Conservation (phyloP, 30 jellyfish, hydroid and myxozoan species). For the Sanderia malayensis region DNA sequence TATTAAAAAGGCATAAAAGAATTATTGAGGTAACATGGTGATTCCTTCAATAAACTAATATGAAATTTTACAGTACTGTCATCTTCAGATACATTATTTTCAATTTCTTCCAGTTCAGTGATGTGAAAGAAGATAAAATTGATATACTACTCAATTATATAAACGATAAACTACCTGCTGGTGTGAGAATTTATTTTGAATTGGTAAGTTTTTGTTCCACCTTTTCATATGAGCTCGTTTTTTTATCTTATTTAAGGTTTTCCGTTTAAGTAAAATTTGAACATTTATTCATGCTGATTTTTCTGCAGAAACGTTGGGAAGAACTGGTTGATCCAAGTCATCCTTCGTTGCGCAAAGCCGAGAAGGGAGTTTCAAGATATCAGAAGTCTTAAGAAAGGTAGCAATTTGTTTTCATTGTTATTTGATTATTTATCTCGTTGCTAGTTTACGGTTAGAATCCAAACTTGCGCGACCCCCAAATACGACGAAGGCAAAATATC, state of each 20-base stretch:
- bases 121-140: conserved; percentile 70
- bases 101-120: conserved; percentile 38
- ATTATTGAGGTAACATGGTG: conserved; percentile 62
- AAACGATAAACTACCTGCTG: conserved; percentile 75
- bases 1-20: conserved; percentile 70
- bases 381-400: conserved; percentile 27
- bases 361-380: conserved; percentile 46
- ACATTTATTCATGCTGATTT: neutral
- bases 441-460: too few relatives aligned
- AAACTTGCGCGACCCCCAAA: too few relatives aligned
- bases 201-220: too few relatives aligned
- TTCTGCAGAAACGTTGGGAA: conserved; percentile 87
- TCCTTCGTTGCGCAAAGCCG: conserved; percentile 59
- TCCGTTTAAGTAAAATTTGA: too few relatives aligned
- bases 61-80: too few relatives aligned
- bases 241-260: too few relatives aligned
- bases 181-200: conserved; percentile 65
- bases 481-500: too few relatives aligned
- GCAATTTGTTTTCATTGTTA: neutral
- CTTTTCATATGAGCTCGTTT: too few relatives aligned
- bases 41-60: too few relatives aligned
- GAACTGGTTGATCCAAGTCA: conserved; percentile 91
- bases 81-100: too few relatives aligned
- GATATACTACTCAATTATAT: conserved; percentile 68
- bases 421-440: too few relatives aligned